These are phyloP conservation scores for Hippocampus barbouri DNA, from an alignment of 2,113 vertebrate genomes.

Conservation along the genomic window DNA sequence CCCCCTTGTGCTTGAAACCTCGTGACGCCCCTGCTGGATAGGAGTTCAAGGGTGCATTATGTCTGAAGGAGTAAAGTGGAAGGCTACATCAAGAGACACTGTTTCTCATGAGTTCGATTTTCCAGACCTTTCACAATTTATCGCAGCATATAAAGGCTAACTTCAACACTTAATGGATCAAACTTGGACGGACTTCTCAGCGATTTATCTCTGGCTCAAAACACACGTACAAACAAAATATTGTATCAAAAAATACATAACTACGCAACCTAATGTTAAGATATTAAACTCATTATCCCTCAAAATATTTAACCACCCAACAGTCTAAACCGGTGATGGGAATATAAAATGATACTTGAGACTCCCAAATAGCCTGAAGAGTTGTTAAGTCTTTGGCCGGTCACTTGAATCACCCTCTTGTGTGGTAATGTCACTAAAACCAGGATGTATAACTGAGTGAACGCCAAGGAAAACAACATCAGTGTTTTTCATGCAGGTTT, in stretches of 20 bases:
- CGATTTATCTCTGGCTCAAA: neutral
- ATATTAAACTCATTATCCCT: slow-evolving; percentile 19
- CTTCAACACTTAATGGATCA: slow-evolving; percentile 54
- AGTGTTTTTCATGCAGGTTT: slow-evolving; percentile 80
- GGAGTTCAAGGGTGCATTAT: slow-evolving; percentile 35
- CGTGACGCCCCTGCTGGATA: no score
- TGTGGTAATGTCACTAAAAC: slow-evolving; percentile 78
- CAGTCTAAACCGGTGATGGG: slow-evolving; percentile 32
- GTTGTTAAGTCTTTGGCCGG: slow-evolving; percentile 49
- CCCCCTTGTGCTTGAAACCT: no score
- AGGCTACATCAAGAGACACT: slow-evolving; percentile 51
- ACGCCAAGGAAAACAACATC: slow-evolving; percentile 86
- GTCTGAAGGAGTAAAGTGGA: slow-evolving; percentile 55
- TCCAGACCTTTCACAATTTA: slow-evolving; percentile 45
- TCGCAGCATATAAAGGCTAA: slow-evolving; percentile 57
- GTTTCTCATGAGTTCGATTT: slow-evolving; percentile 42
- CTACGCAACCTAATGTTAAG: slow-evolving; percentile 1
- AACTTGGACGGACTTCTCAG: slow-evolving; percentile 44
- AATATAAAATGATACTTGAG: slow-evolving; percentile 41
- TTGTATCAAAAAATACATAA: neutral
- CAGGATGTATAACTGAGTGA: slow-evolving; percentile 77
- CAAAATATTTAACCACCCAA: slow-evolving; percentile 20
- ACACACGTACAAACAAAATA: neutral
- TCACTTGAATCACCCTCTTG: slow-evolving; percentile 69
- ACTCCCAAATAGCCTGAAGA: slow-evolving; percentile 34